Evolutionary conservation across 2,113 vertebrate species (phyloP).

Genomic region (Miniopterus natalensis): DNA sequence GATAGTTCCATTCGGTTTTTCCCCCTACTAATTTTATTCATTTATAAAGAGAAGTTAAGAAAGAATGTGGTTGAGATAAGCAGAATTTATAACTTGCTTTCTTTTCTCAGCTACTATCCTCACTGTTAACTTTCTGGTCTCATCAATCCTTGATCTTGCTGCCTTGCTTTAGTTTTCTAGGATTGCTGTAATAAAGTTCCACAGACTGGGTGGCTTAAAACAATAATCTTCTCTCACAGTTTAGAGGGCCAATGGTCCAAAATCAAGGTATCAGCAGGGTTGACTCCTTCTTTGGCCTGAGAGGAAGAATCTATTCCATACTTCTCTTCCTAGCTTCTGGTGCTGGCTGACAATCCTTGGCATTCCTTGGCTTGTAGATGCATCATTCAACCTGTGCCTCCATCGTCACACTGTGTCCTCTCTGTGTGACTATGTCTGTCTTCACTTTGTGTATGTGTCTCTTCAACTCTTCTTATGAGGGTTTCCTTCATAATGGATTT

Average conservation of each 20-base stretch:
- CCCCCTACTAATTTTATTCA: not conserved
- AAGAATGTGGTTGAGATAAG: constrained; percentile 2
- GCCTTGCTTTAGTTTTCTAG: constrained; percentile 1
- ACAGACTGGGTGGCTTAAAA: not conserved
- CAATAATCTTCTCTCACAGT: not conserved
- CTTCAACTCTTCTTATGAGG: not conserved
- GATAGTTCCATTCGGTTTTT: not conserved
- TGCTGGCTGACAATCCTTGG: not conserved
- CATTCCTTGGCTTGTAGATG: not conserved
- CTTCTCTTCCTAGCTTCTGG: not conserved
- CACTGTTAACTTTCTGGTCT: constrained; percentile 29
- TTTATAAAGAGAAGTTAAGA: constrained; percentile 47
- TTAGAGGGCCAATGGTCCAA: not conserved
- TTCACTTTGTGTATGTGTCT: not conserved
- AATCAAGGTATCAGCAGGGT: not conserved
- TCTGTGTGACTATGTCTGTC: not conserved
- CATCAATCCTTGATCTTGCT: not conserved
- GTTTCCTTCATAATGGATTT: constrained; percentile 34
- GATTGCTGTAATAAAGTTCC: not conserved
- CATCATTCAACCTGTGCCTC: not conserved
- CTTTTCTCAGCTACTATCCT: constrained; percentile 33
- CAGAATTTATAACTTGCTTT: constrained; percentile 12
- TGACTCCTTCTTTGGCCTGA: not conserved
- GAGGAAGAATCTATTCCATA: not conserved
- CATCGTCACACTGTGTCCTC: rapidly evolving